Conservation (phyloP, 1,140 invertebrate species). For the Aphaenogaster ashmeadi region DNA sequence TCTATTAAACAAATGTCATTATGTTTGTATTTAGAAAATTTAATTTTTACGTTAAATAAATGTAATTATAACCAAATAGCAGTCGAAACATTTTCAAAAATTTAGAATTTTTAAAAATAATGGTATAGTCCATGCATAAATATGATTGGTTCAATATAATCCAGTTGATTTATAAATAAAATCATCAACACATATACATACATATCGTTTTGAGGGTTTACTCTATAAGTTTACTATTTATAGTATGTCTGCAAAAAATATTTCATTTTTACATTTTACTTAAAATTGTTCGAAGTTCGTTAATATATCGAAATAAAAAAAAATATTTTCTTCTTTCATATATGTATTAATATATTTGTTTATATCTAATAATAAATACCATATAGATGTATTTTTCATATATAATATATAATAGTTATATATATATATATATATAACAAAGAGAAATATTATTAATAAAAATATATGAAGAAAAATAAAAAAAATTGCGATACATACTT, state of each 20-base stretch:
- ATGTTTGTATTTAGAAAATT: not conserved
- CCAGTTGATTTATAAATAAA: slow-evolving; percentile 41
- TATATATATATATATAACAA: not conserved
- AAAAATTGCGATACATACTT: not conserved
- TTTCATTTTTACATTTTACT: slow-evolving; percentile 27
- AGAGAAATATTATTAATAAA: not conserved
- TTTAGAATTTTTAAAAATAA: slow-evolving; percentile 11
- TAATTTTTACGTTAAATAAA: not conserved
- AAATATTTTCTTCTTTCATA: not conserved
- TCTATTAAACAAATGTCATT: slow-evolving; percentile 1
- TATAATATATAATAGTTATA: too few species aligned
- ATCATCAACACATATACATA: slow-evolving; percentile 47
- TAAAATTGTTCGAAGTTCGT: slow-evolving; percentile 25
- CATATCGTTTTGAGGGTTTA: slow-evolving; percentile 25
- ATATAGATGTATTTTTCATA: not conserved
- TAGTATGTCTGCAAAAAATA: slow-evolving; percentile 72
- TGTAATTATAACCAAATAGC: not conserved
- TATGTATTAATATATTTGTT: not conserved
- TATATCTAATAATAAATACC: slow-evolving; percentile 54
- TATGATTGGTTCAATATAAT: slow-evolving; percentile 22
- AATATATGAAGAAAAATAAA: not conserved
- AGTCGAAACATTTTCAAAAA: slow-evolving; percentile 41
- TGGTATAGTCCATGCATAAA: not conserved
- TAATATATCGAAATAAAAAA: not conserved
- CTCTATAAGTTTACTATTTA: slow-evolving; percentile 66